Evolutionary conservation across 2,888 invertebrate genomes (phyloP).

Genomic region (Andrena dorsata): DNA sequence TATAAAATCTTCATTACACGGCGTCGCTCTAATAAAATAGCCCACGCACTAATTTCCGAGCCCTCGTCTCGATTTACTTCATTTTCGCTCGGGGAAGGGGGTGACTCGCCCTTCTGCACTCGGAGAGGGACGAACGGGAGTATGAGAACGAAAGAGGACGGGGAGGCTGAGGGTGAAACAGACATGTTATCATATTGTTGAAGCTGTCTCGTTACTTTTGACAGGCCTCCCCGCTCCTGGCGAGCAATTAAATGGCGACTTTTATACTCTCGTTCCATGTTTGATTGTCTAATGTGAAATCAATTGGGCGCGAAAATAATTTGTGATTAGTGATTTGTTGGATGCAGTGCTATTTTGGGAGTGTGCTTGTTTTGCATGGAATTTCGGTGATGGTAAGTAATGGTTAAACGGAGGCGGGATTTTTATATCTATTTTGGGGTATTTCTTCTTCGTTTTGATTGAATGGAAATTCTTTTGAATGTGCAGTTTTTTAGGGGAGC

Average conservation of each 20-base stretch:
- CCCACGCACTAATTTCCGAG: conserved; percentile 79
- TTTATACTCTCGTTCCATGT: background rate
- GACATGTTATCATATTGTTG: conserved; percentile 77
- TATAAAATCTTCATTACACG: conserved; percentile 81
- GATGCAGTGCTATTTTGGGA: background rate
- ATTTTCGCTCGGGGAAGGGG: conserved; percentile 75
- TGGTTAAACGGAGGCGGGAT: too few species aligned
- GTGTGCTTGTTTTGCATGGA: background rate
- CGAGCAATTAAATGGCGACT: conserved; percentile 33
- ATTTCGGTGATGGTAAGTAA: too few species aligned
- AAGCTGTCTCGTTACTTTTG: conserved; percentile 60
- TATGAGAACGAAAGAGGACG: conserved; percentile 37
- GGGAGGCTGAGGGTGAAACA: conserved; percentile 69
- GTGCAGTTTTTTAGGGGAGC: too few species aligned
- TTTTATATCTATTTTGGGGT: too few species aligned
- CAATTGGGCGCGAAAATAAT: too few species aligned
- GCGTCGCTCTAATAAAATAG: conserved; percentile 79
- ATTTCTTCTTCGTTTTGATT: too few species aligned
- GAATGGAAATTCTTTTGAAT: too few species aligned
- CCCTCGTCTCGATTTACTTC: conserved; percentile 79
- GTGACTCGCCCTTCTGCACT: conserved; percentile 38
- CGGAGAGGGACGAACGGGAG: conserved; percentile 41
- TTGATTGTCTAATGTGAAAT: background rate
- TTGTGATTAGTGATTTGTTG: background rate
- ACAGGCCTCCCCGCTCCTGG: conserved; percentile 19